Conservation (phyloP, 2,113 vertebrate genomes). For the Podiceps cristatus region DNA sequence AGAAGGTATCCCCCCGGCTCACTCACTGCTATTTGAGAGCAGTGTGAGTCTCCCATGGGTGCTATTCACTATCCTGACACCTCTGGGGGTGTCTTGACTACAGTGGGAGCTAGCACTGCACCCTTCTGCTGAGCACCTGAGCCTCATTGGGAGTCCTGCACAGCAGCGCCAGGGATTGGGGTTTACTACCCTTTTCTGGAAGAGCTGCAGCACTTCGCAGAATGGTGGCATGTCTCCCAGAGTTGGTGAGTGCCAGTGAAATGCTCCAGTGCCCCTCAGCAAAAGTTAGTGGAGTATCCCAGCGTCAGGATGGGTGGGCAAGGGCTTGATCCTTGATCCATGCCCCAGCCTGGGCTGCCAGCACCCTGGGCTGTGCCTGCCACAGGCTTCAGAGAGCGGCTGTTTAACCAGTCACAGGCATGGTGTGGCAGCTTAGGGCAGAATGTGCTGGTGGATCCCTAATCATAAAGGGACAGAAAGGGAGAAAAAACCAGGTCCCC, state of each 20-base stretch:
- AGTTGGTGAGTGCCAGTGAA: accelerated
- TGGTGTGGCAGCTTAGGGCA: not conserved
- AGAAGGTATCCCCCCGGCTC: not conserved
- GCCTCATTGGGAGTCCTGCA: accelerated
- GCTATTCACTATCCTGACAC: not conserved
- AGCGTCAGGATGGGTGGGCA: not conserved
- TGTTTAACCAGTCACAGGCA: not conserved
- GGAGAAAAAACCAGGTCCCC: not conserved
- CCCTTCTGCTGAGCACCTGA: not conserved
- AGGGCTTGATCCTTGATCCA: not conserved
- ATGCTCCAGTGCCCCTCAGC: not conserved
- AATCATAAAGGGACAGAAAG: not conserved
- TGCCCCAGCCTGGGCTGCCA: not conserved
- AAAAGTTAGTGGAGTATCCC: not conserved
- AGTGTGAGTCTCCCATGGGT: not conserved
- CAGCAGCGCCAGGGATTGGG: accelerated
- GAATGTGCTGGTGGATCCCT: not conserved
- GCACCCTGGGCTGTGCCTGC: not conserved
- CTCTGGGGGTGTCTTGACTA: not conserved
- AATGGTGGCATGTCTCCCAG: accelerated
- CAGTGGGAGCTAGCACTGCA: not conserved
- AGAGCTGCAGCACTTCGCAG: not conserved
- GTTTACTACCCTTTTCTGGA: not conserved
- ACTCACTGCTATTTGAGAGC: not conserved
- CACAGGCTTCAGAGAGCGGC: accelerated